phyloP scores from a whole-genome alignment of 2,113 vertebrate genomes.

The Bubo blakistoni region DNA sequence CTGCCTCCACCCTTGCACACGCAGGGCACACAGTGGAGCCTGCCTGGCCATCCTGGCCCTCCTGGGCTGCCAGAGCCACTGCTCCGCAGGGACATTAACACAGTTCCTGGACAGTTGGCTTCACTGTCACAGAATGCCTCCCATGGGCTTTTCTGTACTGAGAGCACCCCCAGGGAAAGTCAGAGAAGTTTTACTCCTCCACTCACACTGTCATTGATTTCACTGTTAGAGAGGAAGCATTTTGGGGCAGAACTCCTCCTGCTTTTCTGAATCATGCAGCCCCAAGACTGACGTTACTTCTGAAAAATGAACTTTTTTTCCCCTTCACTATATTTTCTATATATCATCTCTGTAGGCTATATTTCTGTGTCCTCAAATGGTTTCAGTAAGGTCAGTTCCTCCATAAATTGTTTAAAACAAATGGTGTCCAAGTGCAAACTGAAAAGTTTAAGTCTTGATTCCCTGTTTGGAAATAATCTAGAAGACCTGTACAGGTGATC shows the following conservation, averaged over 20 bases:
- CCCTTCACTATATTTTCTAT: not conserved
- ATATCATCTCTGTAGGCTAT: not conserved
- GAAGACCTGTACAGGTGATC: not conserved
- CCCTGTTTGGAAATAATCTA: not conserved
- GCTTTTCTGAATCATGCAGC: not conserved
- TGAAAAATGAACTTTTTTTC: not conserved
- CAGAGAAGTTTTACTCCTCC: not conserved
- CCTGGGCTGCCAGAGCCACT: not conserved
- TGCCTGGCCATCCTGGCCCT: not conserved
- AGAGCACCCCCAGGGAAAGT: not conserved
- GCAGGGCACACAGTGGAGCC: not conserved
- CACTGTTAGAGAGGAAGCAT: not conserved
- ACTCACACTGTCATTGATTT: not conserved
- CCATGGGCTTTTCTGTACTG: not conserved
- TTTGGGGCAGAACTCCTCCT: not conserved
- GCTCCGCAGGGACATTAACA: fast-evolving
- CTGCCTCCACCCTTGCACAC: not conserved
- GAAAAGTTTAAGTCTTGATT: not conserved
- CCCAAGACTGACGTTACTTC: not conserved
- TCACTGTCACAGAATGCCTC: not conserved
- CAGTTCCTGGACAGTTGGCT: not conserved
- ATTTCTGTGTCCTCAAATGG: not conserved
- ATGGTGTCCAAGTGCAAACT: not conserved
- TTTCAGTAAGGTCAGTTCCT: not conserved
- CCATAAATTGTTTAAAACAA: not conserved